phyloP scores from a whole-genome alignment of 2,888 invertebrate species.

The Balanococcus diminutus region DNA sequence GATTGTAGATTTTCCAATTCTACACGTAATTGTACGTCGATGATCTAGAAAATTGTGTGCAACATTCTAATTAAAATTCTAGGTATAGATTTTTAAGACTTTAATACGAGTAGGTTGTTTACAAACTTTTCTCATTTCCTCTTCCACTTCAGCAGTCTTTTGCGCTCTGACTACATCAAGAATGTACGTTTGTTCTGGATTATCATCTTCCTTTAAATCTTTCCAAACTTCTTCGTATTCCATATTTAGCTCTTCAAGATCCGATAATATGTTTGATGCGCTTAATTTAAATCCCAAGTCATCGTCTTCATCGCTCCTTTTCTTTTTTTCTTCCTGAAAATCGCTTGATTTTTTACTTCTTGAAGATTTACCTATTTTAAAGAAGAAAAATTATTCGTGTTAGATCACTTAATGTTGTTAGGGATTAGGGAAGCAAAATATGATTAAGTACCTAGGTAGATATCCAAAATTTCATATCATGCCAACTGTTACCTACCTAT shows the following conservation, averaged over 20 bases:
- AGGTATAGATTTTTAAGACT: neutral
- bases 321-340: slow-evolving; percentile 66
- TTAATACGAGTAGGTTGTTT: neutral
- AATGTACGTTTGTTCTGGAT: slow-evolving; percentile 78
- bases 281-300: slow-evolving; percentile 72
- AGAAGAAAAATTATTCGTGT: neutral
- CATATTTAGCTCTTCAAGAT: slow-evolving; percentile 73
- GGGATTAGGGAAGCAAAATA: no score
- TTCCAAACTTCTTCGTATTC: slow-evolving; percentile 87
- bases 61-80: neutral
- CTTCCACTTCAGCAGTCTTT: slow-evolving; percentile 81
- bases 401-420: no score
- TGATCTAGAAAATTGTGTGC: slow-evolving; percentile 58
- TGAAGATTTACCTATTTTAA: slow-evolving; percentile 46
- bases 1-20: slow-evolving; percentile 71
- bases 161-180: slow-evolving; percentile 76
- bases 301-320: slow-evolving; percentile 68
- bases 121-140: slow-evolving; percentile 74
- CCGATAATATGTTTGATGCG: slow-evolving; percentile 74
- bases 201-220: slow-evolving; percentile 75
- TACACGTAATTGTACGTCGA: slow-evolving; percentile 61
- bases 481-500: no score
- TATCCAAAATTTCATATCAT: no score
- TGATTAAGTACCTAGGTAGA: no score
- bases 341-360: slow-evolving; percentile 46